A percentile compares a stretch with the other conserved stretches of the same genome.
phyloP scores from a whole-genome alignment of 2,888 invertebrate species.

The Agonopterix arenella region DNA sequence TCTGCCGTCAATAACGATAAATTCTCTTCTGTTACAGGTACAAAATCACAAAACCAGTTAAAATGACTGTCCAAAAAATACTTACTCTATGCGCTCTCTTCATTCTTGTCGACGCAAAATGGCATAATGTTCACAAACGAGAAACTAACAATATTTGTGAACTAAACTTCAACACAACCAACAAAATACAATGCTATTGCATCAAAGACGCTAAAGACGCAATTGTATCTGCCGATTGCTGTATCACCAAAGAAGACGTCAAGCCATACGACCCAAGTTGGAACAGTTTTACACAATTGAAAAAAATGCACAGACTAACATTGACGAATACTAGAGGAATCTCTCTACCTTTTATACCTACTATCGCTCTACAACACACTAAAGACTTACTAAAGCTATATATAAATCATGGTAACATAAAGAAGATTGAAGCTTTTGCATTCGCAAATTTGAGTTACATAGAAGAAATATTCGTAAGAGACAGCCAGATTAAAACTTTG shows the following conservation, averaged over 20 bases:
- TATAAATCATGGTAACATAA: constrained; percentile 82
- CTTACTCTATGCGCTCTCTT: constrained; percentile 33
- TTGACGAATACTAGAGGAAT: constrained; percentile 81
- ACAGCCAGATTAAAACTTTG: constrained; percentile 81
- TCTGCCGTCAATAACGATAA: too few relatives aligned
- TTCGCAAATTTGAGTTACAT: constrained; percentile 83
- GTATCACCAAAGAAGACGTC: constrained; percentile 78
- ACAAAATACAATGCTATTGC: constrained; percentile 57
- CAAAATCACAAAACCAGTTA: constrained; percentile 13
- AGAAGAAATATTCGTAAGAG: constrained; percentile 79
- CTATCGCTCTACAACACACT: constrained; percentile 77
- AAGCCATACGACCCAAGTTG: constrained; percentile 79
- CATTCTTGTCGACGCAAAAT: constrained; percentile 37
- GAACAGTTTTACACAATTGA: constrained; percentile 80
- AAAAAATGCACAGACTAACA: constrained; percentile 78
- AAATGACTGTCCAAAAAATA: constrained; percentile 46
- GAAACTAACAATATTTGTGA: constrained; percentile 44
- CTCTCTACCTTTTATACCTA: constrained; percentile 81
- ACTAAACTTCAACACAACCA: constrained; percentile 39
- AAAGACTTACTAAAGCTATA: constrained; percentile 74
- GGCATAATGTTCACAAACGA: constrained; percentile 37
- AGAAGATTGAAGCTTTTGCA: constrained; percentile 80
- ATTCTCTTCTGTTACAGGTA: constrained; percentile 36
- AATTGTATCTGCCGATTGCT: constrained; percentile 82
- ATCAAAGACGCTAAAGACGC: constrained; percentile 23